phyloP scores from a whole-genome alignment of 2,113 vertebrate species.

The Sapayoa aenigma region DNA sequence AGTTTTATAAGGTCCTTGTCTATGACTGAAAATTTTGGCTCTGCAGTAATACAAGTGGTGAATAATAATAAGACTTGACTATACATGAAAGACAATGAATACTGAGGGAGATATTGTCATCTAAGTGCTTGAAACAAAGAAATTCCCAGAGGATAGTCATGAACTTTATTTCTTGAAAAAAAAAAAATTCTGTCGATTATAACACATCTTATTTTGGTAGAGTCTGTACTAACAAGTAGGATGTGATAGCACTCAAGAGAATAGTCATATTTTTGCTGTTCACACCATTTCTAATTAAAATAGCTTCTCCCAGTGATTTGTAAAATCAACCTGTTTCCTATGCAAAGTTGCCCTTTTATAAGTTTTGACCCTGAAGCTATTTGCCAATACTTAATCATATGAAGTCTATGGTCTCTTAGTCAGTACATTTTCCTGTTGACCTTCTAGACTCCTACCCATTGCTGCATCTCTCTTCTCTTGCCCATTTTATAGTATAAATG shows the following conservation, averaged over 20 bases:
- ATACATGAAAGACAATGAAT: neutral
- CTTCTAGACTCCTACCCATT: neutral
- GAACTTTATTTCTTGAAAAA: constrained; percentile 28
- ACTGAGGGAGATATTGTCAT: neutral
- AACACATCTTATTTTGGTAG: constrained; percentile 58
- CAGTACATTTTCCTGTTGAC: neutral
- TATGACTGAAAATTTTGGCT: neutral
- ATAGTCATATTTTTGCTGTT: constrained; percentile 63
- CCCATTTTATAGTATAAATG: neutral
- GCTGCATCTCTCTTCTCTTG: neutral
- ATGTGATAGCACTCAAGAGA: constrained; percentile 58
- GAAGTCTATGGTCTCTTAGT: neutral
- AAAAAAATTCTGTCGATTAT: constrained; percentile 48
- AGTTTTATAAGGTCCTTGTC: neutral
- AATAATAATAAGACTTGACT: neutral
- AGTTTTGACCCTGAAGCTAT: constrained; percentile 1
- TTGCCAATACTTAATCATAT: neutral
- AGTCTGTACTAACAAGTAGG: constrained; percentile 45
- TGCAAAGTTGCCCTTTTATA: neutral
- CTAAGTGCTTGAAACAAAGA: neutral
- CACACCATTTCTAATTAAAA: constrained; percentile 50
- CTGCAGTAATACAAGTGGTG: neutral
- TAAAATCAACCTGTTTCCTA: constrained; percentile 31
- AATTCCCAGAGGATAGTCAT: neutral
- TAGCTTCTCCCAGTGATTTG: constrained; percentile 45